phyloP scores from a whole-genome alignment of 2,888 invertebrate genomes.

The Drosophila cognata region DNA sequence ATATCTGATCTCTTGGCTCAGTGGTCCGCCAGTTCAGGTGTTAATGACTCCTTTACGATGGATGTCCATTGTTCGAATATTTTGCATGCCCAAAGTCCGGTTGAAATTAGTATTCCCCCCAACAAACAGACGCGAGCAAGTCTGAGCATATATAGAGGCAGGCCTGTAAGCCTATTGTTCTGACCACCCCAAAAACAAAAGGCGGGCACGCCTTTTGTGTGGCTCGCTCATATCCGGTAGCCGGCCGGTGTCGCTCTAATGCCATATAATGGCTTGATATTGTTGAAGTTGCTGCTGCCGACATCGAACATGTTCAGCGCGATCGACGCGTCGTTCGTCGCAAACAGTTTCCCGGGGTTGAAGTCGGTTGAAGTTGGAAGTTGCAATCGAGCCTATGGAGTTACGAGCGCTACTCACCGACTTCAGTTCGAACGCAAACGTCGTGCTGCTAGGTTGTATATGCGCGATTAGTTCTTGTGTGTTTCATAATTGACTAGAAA shows the following conservation, averaged over 20 bases:
- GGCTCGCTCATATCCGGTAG: conserved; percentile 73
- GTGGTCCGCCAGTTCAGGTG: conserved; percentile 67
- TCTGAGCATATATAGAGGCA: neutral
- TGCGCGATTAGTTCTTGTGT: conserved; percentile 37
- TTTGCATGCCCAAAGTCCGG: conserved; percentile 63
- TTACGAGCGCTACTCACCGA: conserved; percentile 22
- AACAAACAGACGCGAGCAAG: neutral
- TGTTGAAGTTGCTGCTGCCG: conserved; percentile 23
- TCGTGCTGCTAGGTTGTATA: conserved; percentile 71
- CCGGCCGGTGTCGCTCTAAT: conserved; percentile 61
- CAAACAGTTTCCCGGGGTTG: conserved; percentile 34
- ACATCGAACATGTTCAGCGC: conserved; percentile 49
- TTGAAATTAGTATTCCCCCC: conserved; percentile 48
- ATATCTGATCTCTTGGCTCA: conserved; percentile 55
- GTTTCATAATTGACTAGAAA: conserved; percentile 6
- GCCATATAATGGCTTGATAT: conserved; percentile 66
- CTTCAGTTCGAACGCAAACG: conserved; percentile 57
- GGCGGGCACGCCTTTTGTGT: conserved; percentile 66
- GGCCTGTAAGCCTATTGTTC: conserved; percentile 59
- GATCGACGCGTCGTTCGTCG: conserved; percentile 28
- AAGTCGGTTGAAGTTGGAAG: conserved; percentile 19
- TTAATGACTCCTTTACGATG: conserved; percentile 68
- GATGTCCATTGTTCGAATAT: conserved; percentile 50
- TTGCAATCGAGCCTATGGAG: conserved; percentile 20
- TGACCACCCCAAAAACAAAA: conserved; percentile 65